Conservation (phyloP, 2,888 invertebrate species). For the Stegana nigrithorax region DNA sequence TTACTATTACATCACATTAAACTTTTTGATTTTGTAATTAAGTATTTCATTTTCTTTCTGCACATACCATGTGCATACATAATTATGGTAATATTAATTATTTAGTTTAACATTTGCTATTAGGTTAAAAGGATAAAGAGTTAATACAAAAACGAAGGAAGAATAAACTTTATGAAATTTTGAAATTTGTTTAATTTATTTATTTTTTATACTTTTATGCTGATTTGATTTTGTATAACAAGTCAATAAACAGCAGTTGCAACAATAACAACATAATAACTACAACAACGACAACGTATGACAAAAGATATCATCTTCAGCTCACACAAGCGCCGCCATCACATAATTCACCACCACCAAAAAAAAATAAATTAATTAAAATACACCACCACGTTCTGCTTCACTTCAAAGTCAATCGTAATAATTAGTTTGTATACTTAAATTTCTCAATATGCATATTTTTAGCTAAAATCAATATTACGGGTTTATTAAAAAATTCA, state of each 20-base stretch:
- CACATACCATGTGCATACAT: slow-evolving; percentile 7
- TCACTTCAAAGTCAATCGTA: no score
- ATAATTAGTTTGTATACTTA: no score
- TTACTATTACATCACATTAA: neutral
- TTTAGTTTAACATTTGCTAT: slow-evolving; percentile 23
- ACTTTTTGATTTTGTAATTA: no score
- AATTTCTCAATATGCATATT: no score
- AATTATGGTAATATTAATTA: slow-evolving; percentile 1
- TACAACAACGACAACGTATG: slow-evolving; percentile 17
- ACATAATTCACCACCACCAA: slow-evolving; percentile 12
- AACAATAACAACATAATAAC: slow-evolving; percentile 41
- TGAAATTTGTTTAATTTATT: no score
- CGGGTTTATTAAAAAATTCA: no score
- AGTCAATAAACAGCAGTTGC: slow-evolving; percentile 29
- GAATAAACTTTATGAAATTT: no score
- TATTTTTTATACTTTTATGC: no score
- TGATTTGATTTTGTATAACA: slow-evolving; percentile 40
- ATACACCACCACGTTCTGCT: slow-evolving; percentile 35
- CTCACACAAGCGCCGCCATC: slow-evolving; percentile 15
- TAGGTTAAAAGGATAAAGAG: slow-evolving; percentile 27
- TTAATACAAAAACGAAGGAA: slow-evolving; percentile 32
- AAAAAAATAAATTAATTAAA: slow-evolving; percentile 28
- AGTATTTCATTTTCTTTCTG: no score
- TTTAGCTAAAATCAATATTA: no score
- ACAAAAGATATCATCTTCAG: neutral